phyloP scores from a whole-genome alignment of 1,140 invertebrate genomes.

The Papilio glaucus region DNA sequence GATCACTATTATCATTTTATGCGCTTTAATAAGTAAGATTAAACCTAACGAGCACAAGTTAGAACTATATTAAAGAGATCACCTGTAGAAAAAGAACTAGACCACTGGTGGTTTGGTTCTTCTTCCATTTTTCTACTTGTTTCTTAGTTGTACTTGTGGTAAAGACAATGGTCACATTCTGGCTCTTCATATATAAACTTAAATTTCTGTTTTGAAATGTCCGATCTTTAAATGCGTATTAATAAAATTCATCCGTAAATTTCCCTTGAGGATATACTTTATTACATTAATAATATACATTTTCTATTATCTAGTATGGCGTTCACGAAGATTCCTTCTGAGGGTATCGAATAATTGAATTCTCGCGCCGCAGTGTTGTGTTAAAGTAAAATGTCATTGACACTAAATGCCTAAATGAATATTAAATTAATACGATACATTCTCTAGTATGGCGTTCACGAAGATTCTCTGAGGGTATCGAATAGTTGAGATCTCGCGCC shows the following conservation, averaged over 20 bases:
- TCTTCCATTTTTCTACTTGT: too few relatives aligned
- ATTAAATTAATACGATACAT: slow-evolving; percentile 41
- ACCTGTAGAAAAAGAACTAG: too few relatives aligned
- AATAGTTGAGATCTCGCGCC: slow-evolving; percentile 1
- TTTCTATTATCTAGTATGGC: neutral
- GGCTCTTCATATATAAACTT: neutral
- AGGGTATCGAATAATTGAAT: slow-evolving; percentile 23
- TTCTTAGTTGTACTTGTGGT: too few relatives aligned
- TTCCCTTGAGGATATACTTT: slow-evolving; percentile 43
- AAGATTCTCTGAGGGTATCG: slow-evolving; percentile 7
- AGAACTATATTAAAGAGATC: too few relatives aligned
- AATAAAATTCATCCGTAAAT: slow-evolving; percentile 39
- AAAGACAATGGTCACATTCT: neutral
- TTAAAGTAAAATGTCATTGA: neutral
- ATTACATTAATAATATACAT: slow-evolving; percentile 41
- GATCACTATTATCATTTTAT: too few relatives aligned
- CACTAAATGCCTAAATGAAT: too few relatives aligned
- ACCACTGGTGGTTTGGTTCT: too few relatives aligned
- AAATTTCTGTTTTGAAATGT: too few relatives aligned
- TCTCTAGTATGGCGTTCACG: neutral
- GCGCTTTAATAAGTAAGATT: too few relatives aligned
- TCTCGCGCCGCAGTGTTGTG: neutral
- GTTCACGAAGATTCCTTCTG: neutral
- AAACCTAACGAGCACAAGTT: too few relatives aligned
- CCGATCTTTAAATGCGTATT: slow-evolving; percentile 37